These are phyloP conservation scores for Smithornis capensis DNA, from an alignment of 2,113 vertebrate genomes.

Conservation along the genomic window DNA sequence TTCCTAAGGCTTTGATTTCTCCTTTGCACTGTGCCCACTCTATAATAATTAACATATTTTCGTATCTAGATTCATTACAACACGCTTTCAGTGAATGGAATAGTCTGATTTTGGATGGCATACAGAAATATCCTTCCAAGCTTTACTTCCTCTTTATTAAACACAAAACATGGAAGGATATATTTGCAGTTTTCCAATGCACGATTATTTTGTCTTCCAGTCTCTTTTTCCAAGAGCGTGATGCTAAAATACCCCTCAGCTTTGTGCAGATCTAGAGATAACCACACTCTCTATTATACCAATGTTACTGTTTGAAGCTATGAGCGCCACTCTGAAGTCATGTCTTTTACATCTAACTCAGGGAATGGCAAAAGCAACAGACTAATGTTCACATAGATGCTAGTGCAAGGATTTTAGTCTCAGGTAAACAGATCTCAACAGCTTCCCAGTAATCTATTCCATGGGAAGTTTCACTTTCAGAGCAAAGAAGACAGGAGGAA, in stretches of 20 bases:
- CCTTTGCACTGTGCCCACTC: background rate
- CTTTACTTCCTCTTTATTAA: conserved; percentile 18
- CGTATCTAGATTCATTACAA: background rate
- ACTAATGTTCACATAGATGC: background rate
- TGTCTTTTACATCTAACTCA: background rate
- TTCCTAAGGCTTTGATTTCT: background rate
- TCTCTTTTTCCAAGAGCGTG: background rate
- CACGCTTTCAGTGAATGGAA: background rate
- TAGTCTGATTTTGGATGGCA: background rate
- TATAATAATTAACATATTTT: background rate
- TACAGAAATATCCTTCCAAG: background rate
- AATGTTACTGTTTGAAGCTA: background rate
- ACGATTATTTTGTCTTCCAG: background rate
- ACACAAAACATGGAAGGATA: background rate
- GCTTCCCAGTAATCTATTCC: background rate
- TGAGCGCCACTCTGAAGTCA: background rate
- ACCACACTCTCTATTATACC: background rate
- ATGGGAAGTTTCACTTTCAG: background rate
- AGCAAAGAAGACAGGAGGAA: background rate
- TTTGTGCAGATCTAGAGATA: background rate
- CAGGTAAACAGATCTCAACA: background rate
- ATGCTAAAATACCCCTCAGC: background rate
- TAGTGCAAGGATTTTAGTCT: background rate
- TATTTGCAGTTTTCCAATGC: background rate
- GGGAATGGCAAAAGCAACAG: background rate